phyloP scores from a whole-genome alignment of 2,797 vertebrate genomes.

The Benthosema pterotum region DNA sequence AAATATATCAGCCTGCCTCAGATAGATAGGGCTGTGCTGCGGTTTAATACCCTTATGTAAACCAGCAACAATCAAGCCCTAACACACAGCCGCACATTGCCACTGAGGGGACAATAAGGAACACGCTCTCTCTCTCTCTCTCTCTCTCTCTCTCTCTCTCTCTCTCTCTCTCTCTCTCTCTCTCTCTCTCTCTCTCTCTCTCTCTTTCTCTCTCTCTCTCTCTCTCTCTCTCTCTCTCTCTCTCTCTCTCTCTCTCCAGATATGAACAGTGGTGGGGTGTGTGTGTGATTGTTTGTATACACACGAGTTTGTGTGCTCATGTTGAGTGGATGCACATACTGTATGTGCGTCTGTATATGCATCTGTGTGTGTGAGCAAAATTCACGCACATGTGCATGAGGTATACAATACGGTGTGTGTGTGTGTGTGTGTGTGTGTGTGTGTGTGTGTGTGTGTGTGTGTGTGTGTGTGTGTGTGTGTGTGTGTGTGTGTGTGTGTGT shows the following conservation, averaged over 20 bases:
- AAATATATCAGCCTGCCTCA: conserved; percentile 82
- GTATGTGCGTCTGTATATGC: no score
- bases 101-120: conserved; percentile 80
- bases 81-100: conserved; percentile 80
- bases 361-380: no score
- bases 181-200: neutral
- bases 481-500: no score
- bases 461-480: no score
- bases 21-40: conserved; percentile 79
- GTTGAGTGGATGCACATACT: no score
- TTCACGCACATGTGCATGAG: no score
- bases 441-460: no score
- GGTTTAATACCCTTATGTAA: conserved; percentile 84
- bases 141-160: conserved; percentile 12
- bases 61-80: conserved; percentile 81
- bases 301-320: conserved; percentile 10
- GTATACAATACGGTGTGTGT: no score
- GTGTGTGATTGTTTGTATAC: conserved; percentile 54
- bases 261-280: conserved; percentile 69
- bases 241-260: conserved; percentile 42
- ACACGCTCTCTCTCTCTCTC: conserved; percentile 72
- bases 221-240: conserved; percentile 1
- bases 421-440: no score
- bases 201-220: conserved; percentile 3
- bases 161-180: conserved; percentile 1